Conservation (phyloP, 2,888 invertebrate genomes). For the Caenorhabditis plicata region DNA sequence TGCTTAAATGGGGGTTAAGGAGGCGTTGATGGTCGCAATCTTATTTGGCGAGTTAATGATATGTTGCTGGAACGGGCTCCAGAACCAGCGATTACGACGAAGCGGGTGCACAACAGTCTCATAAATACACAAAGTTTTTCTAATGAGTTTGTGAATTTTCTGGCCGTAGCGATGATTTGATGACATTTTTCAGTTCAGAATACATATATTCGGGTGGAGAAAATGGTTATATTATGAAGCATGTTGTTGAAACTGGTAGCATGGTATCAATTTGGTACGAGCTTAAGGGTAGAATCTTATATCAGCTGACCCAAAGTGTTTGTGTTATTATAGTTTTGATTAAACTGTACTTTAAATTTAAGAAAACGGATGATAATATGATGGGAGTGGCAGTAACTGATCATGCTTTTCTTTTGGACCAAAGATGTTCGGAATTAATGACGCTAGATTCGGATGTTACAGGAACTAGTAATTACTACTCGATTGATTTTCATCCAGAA, state of each 20-base stretch:
- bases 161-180: not conserved
- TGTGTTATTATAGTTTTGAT: too few relatives aligned
- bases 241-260: slow-evolving; percentile 15
- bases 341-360: too few relatives aligned
- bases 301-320: too few relatives aligned
- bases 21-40: slow-evolving; percentile 87
- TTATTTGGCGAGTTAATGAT: slow-evolving; percentile 82
- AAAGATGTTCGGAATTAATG: too few relatives aligned
- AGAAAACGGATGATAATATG: not conserved
- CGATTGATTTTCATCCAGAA: too few relatives aligned
- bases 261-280: too few relatives aligned
- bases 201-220: slow-evolving; percentile 15
- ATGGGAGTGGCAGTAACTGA: not conserved
- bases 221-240: slow-evolving; percentile 4
- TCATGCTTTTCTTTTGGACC: too few relatives aligned
- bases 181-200: slow-evolving; percentile 8
- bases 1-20: slow-evolving; percentile 72
- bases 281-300: too few relatives aligned
- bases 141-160: slow-evolving; percentile 2
- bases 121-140: slow-evolving; percentile 16
- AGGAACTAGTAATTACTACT: too few relatives aligned
- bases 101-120: slow-evolving; percentile 1
- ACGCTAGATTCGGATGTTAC: too few relatives aligned
- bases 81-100: slow-evolving; percentile 65
- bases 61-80: slow-evolving; percentile 69